A percentile compares a stretch with the other conserved stretches of the same genome.
phyloP scores from a whole-genome alignment of 2,888 invertebrate species.

The Dichetophora obliterata region DNA sequence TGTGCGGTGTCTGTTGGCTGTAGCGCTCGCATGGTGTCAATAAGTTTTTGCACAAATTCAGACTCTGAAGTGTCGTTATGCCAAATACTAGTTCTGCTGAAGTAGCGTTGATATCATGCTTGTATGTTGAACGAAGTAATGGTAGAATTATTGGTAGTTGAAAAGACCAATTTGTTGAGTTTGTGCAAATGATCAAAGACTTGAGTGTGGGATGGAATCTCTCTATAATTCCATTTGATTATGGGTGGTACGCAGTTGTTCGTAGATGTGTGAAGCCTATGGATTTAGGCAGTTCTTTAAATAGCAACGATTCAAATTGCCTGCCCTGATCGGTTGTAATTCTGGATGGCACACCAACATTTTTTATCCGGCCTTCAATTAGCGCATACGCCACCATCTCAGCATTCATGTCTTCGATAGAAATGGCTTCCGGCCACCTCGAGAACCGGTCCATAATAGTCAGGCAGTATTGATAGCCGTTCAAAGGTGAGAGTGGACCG shows the following conservation, averaged over 20 bases:
- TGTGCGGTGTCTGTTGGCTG: not conserved
- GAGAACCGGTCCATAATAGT: too few species aligned
- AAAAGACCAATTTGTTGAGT: not conserved
- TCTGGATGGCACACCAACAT: slow-evolving; percentile 8
- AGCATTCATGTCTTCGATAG: too few species aligned
- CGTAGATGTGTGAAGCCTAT: not conserved
- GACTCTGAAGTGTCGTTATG: not conserved
- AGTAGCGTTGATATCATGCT: slow-evolving; percentile 17
- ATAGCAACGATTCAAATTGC: slow-evolving; percentile 1
- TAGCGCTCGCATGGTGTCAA: not conserved
- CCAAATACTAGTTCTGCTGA: slow-evolving; percentile 19
- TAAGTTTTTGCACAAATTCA: not conserved
- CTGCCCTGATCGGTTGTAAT: slow-evolving; percentile 16
- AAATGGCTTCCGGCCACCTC: too few species aligned
- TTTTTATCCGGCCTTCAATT: not conserved
- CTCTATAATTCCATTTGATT: slow-evolving; percentile 19
- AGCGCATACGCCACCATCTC: too few species aligned
- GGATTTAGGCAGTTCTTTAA: slow-evolving; percentile 2
- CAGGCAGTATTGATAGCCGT: too few species aligned
- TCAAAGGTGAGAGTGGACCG: not conserved
- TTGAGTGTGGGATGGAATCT: slow-evolving; percentile 20
- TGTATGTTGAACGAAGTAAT: slow-evolving; percentile 11
- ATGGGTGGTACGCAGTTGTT: slow-evolving; percentile 9
- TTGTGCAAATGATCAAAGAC: not conserved
- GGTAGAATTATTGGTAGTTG: slow-evolving; percentile 4